These are phyloP conservation scores for Bathynomus jamesi DNA, from an alignment of 1,140 invertebrate genomes.

Conservation along the genomic window DNA sequence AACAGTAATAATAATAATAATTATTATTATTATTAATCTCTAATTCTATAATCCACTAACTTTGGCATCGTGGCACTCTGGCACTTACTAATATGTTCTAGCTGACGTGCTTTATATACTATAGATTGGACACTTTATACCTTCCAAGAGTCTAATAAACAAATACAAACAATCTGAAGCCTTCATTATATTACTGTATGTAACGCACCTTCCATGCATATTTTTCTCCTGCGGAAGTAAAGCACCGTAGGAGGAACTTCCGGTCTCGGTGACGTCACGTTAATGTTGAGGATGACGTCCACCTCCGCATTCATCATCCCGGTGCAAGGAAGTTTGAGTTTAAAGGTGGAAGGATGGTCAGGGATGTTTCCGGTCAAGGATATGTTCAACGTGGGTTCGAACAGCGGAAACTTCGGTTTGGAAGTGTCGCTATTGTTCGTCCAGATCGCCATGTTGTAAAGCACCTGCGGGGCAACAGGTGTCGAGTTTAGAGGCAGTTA, in stretches of 20 bases:
- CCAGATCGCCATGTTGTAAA: conserved; percentile 69
- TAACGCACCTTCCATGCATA: conserved; percentile 59
- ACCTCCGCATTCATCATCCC: conserved; percentile 71
- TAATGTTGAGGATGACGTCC: conserved; percentile 68
- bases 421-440: conserved; percentile 54
- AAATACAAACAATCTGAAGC: no score
- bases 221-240: conserved; percentile 72
- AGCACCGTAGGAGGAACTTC: conserved; percentile 56
- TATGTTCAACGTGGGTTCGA: conserved; percentile 57
- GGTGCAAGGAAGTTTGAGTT: conserved; percentile 68
- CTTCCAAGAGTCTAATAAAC: no score
- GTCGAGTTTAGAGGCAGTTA: no score
- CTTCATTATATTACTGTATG: no score
- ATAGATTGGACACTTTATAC: no score
- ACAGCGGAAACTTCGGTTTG: not conserved
- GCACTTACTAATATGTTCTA: no score
- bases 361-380: conserved; percentile 69
- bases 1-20: no score
- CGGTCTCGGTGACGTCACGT: conserved; percentile 56
- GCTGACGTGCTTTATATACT: no score
- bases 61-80: no score
- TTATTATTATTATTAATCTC: no score
- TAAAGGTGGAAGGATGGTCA: conserved; percentile 66
- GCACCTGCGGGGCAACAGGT: no score
- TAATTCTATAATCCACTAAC: no score